These are phyloP conservation scores for Bos taurus DNA, from an alignment of 2,113 vertebrate genomes.

Conservation along the genomic window ARS-UCD2.0 NC_037337.1:33906001-33906500, in stretches of 20 bases:
- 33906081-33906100: neutral
- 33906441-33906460: neutral
- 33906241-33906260: neutral
- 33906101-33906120: neutral
- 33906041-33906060: neutral
- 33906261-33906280: neutral
- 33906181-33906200: neutral
- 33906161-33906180: neutral
- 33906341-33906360: neutral
- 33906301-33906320: neutral
- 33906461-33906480: neutral
- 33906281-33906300: neutral
- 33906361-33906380: neutral
- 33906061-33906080: neutral
- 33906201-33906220: neutral
- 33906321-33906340: neutral
- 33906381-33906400: neutral
- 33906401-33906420: neutral
- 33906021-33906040: neutral
- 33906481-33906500: constrained; percentile 18
- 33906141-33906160: neutral
- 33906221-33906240: neutral
- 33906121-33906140: neutral
- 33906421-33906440: neutral
- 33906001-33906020: neutral